Percentiles rank a stretch among this genome's conserved stretches.
phyloP scores from a whole-genome alignment of 2,113 vertebrate genomes.

The Nestor notabilis region DNA sequence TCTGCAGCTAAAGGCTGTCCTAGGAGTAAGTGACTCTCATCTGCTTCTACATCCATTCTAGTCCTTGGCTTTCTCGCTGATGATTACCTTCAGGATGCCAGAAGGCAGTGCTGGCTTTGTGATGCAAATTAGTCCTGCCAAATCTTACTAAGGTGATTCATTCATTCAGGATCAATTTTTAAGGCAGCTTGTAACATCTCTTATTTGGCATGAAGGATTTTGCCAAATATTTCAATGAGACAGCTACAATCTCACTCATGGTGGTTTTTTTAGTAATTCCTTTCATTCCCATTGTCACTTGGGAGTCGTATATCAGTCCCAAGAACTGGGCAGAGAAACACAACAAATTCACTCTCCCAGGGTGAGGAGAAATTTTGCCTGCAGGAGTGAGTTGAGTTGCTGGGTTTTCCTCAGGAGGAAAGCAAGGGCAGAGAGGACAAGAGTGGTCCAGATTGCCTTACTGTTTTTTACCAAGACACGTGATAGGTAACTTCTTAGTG shows the following conservation, averaged over 20 bases:
- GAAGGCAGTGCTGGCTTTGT: background rate
- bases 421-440: background rate
- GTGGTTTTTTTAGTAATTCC: background rate
- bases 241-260: background rate
- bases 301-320: background rate
- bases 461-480: background rate
- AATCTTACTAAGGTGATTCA: background rate
- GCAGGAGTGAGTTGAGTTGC: background rate
- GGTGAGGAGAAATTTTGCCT: background rate
- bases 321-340: background rate
- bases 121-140: conserved; percentile 15
- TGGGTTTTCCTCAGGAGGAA: background rate
- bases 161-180: background rate
- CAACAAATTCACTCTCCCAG: background rate
- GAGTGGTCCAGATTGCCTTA: background rate
- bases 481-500: background rate
- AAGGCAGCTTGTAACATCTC: background rate
- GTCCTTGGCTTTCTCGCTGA: background rate
- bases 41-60: background rate
- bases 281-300: background rate
- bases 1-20: background rate
- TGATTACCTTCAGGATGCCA: background rate
- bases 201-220: background rate
- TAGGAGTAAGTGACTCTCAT: background rate
- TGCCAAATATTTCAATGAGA: background rate